Percentiles rank a stretch among this genome's conserved stretches.
Conservation (phyloP, 2,797 vertebrate genomes). For the Syngnathus acus region DNA sequence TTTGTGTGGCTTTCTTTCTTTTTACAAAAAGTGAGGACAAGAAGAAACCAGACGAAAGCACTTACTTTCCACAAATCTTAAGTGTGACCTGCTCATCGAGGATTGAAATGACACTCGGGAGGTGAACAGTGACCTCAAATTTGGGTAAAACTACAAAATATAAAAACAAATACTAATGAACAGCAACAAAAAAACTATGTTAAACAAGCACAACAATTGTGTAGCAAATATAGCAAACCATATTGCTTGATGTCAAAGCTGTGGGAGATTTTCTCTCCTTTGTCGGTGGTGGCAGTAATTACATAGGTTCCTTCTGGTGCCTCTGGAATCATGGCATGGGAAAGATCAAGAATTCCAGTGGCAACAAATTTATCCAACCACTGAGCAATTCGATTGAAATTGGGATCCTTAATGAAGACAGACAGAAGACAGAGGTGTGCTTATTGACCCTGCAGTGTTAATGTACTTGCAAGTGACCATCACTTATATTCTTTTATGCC, state of each 20-base stretch:
- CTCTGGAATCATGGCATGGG: slow-evolving; percentile 63
- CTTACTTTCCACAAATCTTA: slow-evolving; percentile 77
- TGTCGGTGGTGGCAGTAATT: slow-evolving; percentile 49
- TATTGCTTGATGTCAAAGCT: slow-evolving; percentile 69
- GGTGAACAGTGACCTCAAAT: slow-evolving; percentile 68
- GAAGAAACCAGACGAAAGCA: background rate
- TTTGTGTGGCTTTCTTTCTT: background rate
- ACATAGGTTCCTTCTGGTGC: slow-evolving; percentile 64
- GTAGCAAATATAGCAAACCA: slow-evolving; percentile 40
- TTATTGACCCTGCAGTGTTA: background rate
- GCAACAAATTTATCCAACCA: slow-evolving; percentile 66
- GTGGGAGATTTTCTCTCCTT: slow-evolving; percentile 36
- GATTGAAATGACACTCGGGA: slow-evolving; percentile 57
- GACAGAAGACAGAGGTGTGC: background rate
- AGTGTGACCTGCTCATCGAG: slow-evolving; percentile 55
- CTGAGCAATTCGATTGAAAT: slow-evolving; percentile 73
- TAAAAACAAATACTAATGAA: background rate
- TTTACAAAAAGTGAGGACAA: background rate
- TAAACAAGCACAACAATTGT: background rate
- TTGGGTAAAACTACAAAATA: slow-evolving; percentile 68
- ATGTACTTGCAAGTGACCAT: background rate
- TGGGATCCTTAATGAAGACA: slow-evolving; percentile 69
- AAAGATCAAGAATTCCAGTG: slow-evolving; percentile 72
- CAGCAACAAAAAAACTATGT: background rate
- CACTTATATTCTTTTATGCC: background rate